A percentile compares a stretch with the other conserved stretches of the same genome.
Conservation (phyloP, 2,113 vertebrate genomes). For the Corythoichthys intestinalis region DNA sequence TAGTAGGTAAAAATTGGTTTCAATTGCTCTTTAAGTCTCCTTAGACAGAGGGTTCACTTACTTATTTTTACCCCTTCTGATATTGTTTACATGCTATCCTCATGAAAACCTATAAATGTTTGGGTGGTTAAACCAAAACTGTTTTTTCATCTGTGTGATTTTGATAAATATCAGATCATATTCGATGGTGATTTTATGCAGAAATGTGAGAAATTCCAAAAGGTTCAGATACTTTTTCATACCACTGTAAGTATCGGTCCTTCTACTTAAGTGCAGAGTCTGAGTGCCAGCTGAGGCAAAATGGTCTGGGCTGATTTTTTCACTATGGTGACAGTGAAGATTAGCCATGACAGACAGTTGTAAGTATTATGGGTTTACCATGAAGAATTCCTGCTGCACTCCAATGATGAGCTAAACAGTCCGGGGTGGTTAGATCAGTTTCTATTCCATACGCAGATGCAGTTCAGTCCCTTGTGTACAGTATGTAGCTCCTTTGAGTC, state of each 20-base stretch:
- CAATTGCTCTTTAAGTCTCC: too few relatives aligned
- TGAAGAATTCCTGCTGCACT: slow-evolving; percentile 51
- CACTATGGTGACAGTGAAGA: slow-evolving; percentile 15
- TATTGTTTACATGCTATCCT: too few relatives aligned
- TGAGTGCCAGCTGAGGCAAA: neutral
- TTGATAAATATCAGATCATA: too few relatives aligned
- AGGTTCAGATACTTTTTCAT: too few relatives aligned
- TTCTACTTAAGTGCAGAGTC: neutral
- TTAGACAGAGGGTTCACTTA: too few relatives aligned
- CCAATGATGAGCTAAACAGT: slow-evolving; percentile 33
- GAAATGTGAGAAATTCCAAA: too few relatives aligned
- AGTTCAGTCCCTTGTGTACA: neutral
- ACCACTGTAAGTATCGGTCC: neutral
- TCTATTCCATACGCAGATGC: slow-evolving; percentile 11
- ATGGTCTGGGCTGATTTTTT: neutral
- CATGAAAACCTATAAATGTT: too few relatives aligned
- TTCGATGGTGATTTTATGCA: too few relatives aligned
- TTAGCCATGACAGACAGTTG: slow-evolving; percentile 52
- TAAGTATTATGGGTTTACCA: slow-evolving; percentile 52
- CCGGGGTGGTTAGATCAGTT: slow-evolving; percentile 40
- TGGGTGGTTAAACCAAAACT: too few relatives aligned
- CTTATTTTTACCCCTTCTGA: too few relatives aligned
- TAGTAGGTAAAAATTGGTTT: too few relatives aligned
- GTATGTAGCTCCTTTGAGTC: neutral
- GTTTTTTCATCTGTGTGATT: too few relatives aligned